Evolutionary conservation across 2,113 vertebrate species (phyloP).

Genomic region (Oreotrochilus melanogaster): DNA sequence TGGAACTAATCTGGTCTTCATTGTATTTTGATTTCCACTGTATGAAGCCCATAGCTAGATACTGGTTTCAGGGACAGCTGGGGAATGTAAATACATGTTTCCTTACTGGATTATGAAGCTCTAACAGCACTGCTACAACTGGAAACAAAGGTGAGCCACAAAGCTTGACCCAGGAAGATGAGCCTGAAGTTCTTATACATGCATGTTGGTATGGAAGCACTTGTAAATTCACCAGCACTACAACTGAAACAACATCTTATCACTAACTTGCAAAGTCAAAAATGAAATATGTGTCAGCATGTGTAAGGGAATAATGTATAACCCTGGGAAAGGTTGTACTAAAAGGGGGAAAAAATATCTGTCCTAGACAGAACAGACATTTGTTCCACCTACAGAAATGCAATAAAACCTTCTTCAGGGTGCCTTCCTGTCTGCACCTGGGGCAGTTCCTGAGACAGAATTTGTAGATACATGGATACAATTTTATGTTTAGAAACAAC

Average conservation of each 20-base stretch:
- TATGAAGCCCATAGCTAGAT: background rate
- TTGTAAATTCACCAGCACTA: background rate
- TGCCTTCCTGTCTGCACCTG: background rate
- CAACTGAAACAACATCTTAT: background rate
- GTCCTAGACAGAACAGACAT: background rate
- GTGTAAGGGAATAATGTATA: background rate
- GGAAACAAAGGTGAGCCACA: background rate
- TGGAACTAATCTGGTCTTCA: slow-evolving; percentile 6
- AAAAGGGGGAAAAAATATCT: background rate
- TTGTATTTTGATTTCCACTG: background rate
- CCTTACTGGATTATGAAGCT: background rate
- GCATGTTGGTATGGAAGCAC: background rate
- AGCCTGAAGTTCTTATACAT: background rate
- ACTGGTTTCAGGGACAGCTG: background rate
- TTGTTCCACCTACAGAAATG: background rate
- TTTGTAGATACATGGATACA: background rate
- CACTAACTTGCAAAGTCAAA: background rate
- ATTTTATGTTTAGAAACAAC: background rate
- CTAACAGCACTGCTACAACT: background rate
- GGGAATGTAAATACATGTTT: background rate
- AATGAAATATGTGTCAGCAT: background rate
- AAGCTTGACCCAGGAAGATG: background rate
- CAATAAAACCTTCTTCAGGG: background rate
- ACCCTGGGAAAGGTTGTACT: background rate
- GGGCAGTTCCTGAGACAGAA: background rate